Percentiles rank a stretch among this genome's conserved stretches.
These are phyloP conservation scores for Moxostoma hubbsi DNA, from an alignment of 2,797 vertebrate genomes.

Conservation along the genomic window DNA sequence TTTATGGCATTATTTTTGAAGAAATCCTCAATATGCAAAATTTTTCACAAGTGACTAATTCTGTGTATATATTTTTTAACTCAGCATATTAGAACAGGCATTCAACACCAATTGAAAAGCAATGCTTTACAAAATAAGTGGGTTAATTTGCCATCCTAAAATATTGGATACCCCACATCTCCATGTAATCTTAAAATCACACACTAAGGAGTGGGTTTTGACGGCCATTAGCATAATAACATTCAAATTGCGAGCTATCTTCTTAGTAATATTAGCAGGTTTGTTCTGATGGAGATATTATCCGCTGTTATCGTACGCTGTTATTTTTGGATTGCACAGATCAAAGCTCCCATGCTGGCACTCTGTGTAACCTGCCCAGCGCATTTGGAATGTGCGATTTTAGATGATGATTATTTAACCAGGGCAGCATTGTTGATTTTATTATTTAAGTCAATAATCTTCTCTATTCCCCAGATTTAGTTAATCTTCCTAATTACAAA, in stretches of 20 bases:
- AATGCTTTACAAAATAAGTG: slow-evolving; percentile 28
- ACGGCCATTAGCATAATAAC: slow-evolving; percentile 32
- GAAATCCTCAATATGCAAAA: too few relatives aligned
- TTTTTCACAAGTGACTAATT: too few relatives aligned
- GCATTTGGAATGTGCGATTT: slow-evolving; percentile 64
- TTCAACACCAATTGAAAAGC: neutral
- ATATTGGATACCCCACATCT: slow-evolving; percentile 33
- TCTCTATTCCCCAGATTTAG: slow-evolving; percentile 81
- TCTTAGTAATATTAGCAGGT: slow-evolving; percentile 45
- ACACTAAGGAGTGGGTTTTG: slow-evolving; percentile 37
- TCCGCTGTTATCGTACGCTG: slow-evolving; percentile 51
- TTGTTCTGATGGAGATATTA: slow-evolving; percentile 48
- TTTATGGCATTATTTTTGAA: too few relatives aligned
- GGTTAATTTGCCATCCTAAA: slow-evolving; percentile 34
- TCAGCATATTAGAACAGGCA: too few relatives aligned
- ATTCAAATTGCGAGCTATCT: slow-evolving; percentile 33
- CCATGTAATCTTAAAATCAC: slow-evolving; percentile 30
- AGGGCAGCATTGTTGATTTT: slow-evolving; percentile 76
- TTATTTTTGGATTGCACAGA: slow-evolving; percentile 55
- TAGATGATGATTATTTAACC: slow-evolving; percentile 75
- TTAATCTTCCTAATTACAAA: slow-evolving; percentile 87
- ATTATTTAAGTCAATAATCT: slow-evolving; percentile 84
- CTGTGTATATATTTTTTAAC: too few relatives aligned
- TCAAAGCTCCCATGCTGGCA: slow-evolving; percentile 54
- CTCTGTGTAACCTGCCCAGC: slow-evolving; percentile 50